Percentiles rank a stretch among this genome's conserved stretches.
Evolutionary conservation across 2,888 invertebrate genomes (phyloP).

Genomic region (Lissocephala sabroskyi): DNA sequence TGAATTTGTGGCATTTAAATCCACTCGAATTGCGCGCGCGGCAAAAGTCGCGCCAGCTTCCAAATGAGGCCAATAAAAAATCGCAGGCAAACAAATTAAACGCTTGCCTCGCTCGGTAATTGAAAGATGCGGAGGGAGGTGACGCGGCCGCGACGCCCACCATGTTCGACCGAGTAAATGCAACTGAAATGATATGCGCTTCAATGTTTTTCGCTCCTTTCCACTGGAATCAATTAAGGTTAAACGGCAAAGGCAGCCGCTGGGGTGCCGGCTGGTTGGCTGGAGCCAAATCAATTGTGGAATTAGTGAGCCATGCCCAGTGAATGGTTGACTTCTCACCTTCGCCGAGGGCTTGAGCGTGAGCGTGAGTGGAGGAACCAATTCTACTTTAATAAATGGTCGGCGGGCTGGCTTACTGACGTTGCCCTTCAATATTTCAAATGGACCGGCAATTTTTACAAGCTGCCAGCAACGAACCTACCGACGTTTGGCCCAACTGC

Average conservation of each 20-base stretch:
- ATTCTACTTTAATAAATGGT: slow-evolving; percentile 33
- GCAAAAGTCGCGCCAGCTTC: too few relatives aligned
- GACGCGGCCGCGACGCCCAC: not conserved
- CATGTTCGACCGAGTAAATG: not conserved
- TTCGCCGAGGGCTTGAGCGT: too few relatives aligned
- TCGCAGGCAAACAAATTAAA: slow-evolving; percentile 17
- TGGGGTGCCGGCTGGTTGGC: not conserved
- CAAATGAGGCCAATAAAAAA: slow-evolving; percentile 17
- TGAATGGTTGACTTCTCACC: too few relatives aligned
- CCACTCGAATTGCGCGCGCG: too few relatives aligned
- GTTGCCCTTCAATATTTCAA: slow-evolving; percentile 24
- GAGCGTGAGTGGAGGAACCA: slow-evolving; percentile 2
- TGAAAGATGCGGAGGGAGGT: not conserved
- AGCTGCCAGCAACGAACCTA: slow-evolving; percentile 26
- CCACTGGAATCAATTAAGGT: slow-evolving; percentile 38
- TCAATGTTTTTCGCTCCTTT: slow-evolving; percentile 11
- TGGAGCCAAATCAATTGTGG: too few relatives aligned
- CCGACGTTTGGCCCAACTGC: not conserved
- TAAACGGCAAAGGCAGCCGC: too few relatives aligned
- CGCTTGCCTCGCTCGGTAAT: slow-evolving; percentile 9
- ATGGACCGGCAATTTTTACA: slow-evolving; percentile 39
- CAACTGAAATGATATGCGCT: slow-evolving; percentile 25
- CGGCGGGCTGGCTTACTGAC: slow-evolving; percentile 7
- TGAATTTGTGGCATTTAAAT: too few relatives aligned
- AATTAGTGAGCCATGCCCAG: too few relatives aligned